Evolutionary conservation across 2,888 invertebrate genomes (phyloP).

Genomic region (Zhengitettix transpicula): DNA sequence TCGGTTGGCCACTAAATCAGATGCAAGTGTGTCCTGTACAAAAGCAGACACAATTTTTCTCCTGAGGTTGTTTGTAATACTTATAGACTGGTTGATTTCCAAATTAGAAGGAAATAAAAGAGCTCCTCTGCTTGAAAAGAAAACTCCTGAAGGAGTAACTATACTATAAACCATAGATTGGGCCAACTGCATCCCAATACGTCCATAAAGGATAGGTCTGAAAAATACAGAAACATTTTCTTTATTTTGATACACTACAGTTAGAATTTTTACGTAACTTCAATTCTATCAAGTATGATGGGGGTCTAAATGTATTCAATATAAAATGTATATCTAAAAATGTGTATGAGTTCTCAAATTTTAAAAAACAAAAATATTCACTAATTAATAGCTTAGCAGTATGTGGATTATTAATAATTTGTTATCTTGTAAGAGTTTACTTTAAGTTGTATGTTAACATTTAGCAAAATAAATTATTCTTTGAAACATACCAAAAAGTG

Average conservation of each 20-base stretch:
- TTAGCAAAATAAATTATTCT: too few relatives aligned
- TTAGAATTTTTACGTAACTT: background rate
- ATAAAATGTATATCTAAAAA: background rate
- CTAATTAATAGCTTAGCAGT: too few relatives aligned
- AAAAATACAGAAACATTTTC: slow-evolving; percentile 11
- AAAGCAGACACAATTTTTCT: background rate
- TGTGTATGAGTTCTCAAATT: too few relatives aligned
- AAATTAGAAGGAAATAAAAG: slow-evolving; percentile 24
- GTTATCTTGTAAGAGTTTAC: too few relatives aligned
- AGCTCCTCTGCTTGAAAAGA: slow-evolving; percentile 24
- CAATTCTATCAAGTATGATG: background rate
- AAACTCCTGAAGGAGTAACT: slow-evolving; percentile 26
- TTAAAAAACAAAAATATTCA: background rate
- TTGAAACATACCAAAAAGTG: too few relatives aligned
- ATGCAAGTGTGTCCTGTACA: slow-evolving; percentile 12
- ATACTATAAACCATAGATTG: slow-evolving; percentile 29
- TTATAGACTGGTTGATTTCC: slow-evolving; percentile 23
- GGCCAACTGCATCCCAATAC: slow-evolving; percentile 30
- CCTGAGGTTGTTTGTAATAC: slow-evolving; percentile 6
- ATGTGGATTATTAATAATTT: too few relatives aligned
- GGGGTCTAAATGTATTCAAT: background rate
- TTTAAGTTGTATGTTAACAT: too few relatives aligned
- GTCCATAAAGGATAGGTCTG: slow-evolving; percentile 32
- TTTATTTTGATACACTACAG: background rate
- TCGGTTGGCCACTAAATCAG: slow-evolving; percentile 18